Evolutionary conservation across 2,797 vertebrate species (phyloP), one percentile per base, ranked within the genome.

Genomic region (Chaunax sp.): DNA sequence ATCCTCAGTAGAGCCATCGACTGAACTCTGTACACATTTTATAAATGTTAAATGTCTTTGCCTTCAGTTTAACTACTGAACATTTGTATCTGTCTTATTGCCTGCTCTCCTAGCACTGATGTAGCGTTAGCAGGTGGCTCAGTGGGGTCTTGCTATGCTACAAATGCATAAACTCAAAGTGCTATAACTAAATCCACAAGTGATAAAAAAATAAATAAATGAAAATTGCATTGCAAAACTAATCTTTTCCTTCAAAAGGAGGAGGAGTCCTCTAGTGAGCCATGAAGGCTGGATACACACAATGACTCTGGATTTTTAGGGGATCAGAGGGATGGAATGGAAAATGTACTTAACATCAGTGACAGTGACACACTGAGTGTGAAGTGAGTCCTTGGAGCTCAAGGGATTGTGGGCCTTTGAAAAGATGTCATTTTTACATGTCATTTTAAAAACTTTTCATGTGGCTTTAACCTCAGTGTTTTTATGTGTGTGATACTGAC

Each of bases 401-500:
- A 63, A 49, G 61, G 75, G 78, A 86, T 80, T 80, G 82, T 41
- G 49, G 6, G 45, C 37, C 41, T 43, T 9, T 58, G 65, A 75
- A 75, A 57, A 64, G 44, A 79, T 75, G 64, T 78, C 55, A 65
- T 75, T 78, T 89, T 78, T 30, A 63, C 57, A 6, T 30, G 11
- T 49, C 23, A 23, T 38, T 16, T 19, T 59, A 60, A 13, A 65
- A 23, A 37, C 49, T 1, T 23, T 55, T 72, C 83, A 77, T 83
- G 80, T 85, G 85, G 60, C 44, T 72, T 82, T 69, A 57, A 77
- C 54, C 49, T 77, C 69, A 57, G n/a, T 64, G 50, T 69, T 45
- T 73, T 55, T 46, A 35, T 54, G 6, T 51, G 44, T 56, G 11
- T 30, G 51, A 64, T 37, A 33, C 14, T 43, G 51, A 61, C n/a